A percentile compares a stretch with the other conserved stretches of the same genome.
Evolutionary conservation across 2,888 invertebrate species (phyloP).

Genomic region (Synanthedon vespiformis): DNA sequence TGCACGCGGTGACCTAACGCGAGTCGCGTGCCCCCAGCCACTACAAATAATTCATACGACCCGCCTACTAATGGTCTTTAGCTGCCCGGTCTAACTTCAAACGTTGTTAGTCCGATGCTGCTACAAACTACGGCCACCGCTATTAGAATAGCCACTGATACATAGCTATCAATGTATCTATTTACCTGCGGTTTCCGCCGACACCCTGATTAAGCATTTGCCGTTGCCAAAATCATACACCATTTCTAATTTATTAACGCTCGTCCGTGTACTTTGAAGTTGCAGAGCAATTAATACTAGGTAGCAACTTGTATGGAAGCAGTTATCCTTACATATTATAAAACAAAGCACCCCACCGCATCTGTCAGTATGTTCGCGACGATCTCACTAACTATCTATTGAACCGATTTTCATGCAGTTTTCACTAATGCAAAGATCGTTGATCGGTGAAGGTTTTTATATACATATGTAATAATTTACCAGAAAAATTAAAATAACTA

Average conservation of each 20-base stretch:
- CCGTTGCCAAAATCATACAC: slow-evolving; percentile 14
- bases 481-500: no score
- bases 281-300: no score
- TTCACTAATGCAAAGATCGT: no score
- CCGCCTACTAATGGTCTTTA: slow-evolving; percentile 62
- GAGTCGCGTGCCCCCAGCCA: slow-evolving; percentile 42
- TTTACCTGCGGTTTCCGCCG: neutral
- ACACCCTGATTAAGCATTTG: neutral
- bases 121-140: slow-evolving; percentile 43
- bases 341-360: no score
- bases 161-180: neutral
- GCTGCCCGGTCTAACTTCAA: slow-evolving; percentile 55
- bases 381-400: no score
- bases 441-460: no score
- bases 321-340: no score
- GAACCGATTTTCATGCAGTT: no score
- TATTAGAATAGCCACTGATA: neutral
- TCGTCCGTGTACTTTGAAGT: no score
- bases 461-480: no score
- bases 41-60: slow-evolving; percentile 64
- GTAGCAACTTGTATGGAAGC: no score
- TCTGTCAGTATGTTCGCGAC: no score
- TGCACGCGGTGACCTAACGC: slow-evolving; percentile 6
- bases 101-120: slow-evolving; percentile 48
- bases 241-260: neutral